Percentiles rank a stretch among this genome's conserved stretches.
Evolutionary conservation across 2,888 invertebrate species (phyloP).

Genomic region (Dasysyrphus tricinctus): DNA sequence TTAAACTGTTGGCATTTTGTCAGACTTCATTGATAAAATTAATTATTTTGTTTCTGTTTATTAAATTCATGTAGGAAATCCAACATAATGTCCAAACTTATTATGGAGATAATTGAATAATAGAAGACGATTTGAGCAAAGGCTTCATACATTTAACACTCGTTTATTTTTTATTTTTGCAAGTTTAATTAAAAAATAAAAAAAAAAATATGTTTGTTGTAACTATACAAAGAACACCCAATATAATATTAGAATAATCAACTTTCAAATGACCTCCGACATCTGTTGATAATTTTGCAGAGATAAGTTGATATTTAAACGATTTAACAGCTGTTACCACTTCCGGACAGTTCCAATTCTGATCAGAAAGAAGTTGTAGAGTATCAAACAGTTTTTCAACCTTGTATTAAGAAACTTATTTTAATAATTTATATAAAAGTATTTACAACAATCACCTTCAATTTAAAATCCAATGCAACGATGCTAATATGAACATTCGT

Average conservation of each 20-base stretch:
- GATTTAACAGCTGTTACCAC: slow-evolving; percentile 40
- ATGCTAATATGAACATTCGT: slow-evolving; percentile 36
- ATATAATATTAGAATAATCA: slow-evolving; percentile 35
- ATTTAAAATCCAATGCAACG: slow-evolving; percentile 27
- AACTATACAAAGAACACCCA: slow-evolving; percentile 15
- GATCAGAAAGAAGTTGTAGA: slow-evolving; percentile 29
- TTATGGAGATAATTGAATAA: no score
- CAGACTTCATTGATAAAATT: no score
- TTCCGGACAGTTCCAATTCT: slow-evolving; percentile 35
- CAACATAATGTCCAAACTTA: no score
- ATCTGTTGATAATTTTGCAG: slow-evolving; percentile 36
- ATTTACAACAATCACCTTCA: slow-evolving; percentile 30
- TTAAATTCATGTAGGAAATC: no score
- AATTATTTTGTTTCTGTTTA: no score
- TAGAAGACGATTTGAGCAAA: no score
- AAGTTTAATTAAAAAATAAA: slow-evolving; percentile 57
- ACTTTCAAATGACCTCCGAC: slow-evolving; percentile 51
- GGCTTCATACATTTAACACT: no score
- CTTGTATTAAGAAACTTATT: slow-evolving; percentile 8
- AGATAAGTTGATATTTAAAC: slow-evolving; percentile 47
- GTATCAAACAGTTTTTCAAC: slow-evolving; percentile 28
- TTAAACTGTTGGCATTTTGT: no score
- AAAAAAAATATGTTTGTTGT: slow-evolving; percentile 62
- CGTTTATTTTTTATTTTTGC: neutral
- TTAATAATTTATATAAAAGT: neutral